These are phyloP conservation scores for Nesometra sesokonis DNA, from an alignment of 35 echinoderm and acorn worm genomes.

Conservation along the genomic window DNA sequence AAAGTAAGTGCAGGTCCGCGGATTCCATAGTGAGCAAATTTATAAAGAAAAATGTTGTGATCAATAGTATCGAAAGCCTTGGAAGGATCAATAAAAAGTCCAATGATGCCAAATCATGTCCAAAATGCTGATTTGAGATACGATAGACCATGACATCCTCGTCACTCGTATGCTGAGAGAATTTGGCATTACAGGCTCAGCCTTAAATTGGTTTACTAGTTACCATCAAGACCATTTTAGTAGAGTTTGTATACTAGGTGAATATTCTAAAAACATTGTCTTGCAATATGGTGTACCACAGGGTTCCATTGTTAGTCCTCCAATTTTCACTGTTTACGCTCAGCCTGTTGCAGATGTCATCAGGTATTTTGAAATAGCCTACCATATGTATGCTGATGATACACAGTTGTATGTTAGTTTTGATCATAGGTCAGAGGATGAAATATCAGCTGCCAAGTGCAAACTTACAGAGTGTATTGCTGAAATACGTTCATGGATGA, in stretches of 20 bases:
- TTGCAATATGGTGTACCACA: neutral
- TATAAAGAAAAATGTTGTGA: too few species aligned
- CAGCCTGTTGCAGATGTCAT: neutral
- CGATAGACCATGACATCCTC: too few species aligned
- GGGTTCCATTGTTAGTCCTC: neutral
- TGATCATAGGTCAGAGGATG: neutral
- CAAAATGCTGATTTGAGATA: too few species aligned
- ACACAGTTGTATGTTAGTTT: neutral
- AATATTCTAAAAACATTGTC: neutral
- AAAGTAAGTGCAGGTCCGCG: too few species aligned
- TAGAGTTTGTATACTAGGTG: neutral
- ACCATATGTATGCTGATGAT: constrained; percentile 13
- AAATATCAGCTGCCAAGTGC: neutral
- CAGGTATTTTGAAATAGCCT: neutral
- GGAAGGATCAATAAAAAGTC: too few species aligned
- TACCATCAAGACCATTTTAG: too few species aligned
- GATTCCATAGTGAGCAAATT: too few species aligned
- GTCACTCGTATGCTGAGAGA: too few species aligned
- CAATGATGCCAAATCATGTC: too few species aligned
- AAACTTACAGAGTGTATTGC: constrained; percentile 6
- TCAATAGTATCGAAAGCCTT: too few species aligned
- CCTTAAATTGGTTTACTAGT: too few species aligned
- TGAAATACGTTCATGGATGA: constrained; percentile 15
- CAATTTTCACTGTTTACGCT: neutral
- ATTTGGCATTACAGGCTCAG: too few species aligned